Evolutionary conservation across 2,113 vertebrate species (phyloP).

Genomic region (Cranoglanis bouderius): DNA sequence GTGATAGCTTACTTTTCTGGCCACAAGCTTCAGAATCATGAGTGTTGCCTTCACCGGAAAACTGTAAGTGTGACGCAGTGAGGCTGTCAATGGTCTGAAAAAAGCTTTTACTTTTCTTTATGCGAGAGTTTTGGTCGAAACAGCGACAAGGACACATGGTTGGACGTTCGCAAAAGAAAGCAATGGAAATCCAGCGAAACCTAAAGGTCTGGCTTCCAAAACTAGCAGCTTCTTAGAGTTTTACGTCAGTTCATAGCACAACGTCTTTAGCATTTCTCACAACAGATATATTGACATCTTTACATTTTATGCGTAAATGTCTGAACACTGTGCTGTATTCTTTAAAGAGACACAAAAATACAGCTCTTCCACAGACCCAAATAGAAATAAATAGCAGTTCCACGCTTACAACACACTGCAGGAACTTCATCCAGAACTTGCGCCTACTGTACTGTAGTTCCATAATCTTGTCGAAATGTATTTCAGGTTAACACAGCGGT

Average conservation of each 20-base stretch:
- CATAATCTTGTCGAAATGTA: neutral
- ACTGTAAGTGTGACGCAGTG: neutral
- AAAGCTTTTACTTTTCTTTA: neutral
- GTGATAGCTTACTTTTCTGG: neutral
- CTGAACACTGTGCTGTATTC: too few species aligned
- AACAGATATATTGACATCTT: neutral
- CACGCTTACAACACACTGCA: neutral
- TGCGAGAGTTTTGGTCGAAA: neutral
- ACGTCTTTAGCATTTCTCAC: neutral
- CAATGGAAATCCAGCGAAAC: neutral
- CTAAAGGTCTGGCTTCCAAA: neutral
- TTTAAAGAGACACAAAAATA: too few species aligned
- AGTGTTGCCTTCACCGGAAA: neutral
- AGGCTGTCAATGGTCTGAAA: neutral
- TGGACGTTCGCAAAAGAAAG: neutral
- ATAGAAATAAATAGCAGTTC: neutral
- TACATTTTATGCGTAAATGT: too few species aligned
- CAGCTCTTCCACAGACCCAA: too few species aligned
- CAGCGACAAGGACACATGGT: too few species aligned
- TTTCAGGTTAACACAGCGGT: constrained; percentile 4
- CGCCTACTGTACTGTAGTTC: neutral
- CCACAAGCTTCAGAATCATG: neutral
- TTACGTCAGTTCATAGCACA: neutral
- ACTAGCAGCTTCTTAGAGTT: neutral
- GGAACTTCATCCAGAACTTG: neutral